Base-by-base conservation (phyloP, 2,797 vertebrate species). In the Cynodonichthys magdalenae region DNA sequence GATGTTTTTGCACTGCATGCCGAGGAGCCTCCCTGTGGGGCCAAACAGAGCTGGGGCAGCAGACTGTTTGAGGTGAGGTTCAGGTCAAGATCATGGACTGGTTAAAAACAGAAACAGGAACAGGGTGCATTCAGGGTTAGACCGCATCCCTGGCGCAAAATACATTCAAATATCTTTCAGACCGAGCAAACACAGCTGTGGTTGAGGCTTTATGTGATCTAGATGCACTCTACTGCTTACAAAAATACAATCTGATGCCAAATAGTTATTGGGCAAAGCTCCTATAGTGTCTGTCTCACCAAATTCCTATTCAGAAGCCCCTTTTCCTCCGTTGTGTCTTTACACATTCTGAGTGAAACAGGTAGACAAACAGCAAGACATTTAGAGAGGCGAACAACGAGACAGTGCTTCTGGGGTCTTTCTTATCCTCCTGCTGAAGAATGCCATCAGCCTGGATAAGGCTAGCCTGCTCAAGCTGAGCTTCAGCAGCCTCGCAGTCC, bases 371-470 rank as follows among this genome's bases (percentile, higher is more conserved):
- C 76, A 55, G 53, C 2, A 17, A 78, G 77, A 83, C 72, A 80
- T 80, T 64, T 41, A 51, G 81, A 80, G 57, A 66, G 73, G 36
- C 71, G 75, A 66, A 69, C 71, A 64, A 54, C 57, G 73, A 66
- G 59, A 53, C 66, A 72, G 45, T 52, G 74, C 83, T 85, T 67
- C 74, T 61, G 82, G 77, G 79, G 75, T 58, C 71, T 79, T 82
- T 64, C 63, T 77, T 70, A 59, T 48, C 49, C 63, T 61, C 71
- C 67, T 66, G 59, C 74, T 1, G 58, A 66, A 87, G 76, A 85
- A 87, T 69, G 59, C 71, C 81, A 86, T 88, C 87, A 76, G 78
- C 69, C 46, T 48, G 52, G 79, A 87, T 84, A 86, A 83, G 71
- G 69, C 71, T 74, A 66, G 62, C 48, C 60, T 55, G 71, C 77